Evolutionary conservation across 2,797 vertebrate species (phyloP).

Genomic region (Acestrorhynchus altus): DNA sequence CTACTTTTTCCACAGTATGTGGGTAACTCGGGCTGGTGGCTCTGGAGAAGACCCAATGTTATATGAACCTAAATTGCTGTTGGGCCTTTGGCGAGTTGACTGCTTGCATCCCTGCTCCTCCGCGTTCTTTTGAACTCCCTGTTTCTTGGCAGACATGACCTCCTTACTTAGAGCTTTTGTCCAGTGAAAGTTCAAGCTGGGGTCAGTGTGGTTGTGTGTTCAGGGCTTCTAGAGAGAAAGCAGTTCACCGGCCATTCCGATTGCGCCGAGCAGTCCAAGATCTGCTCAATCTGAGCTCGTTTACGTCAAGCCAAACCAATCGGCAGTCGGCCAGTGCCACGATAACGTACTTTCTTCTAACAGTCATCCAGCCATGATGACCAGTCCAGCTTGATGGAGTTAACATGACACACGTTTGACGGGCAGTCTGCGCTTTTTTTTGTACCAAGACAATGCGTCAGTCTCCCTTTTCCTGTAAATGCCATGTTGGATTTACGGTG

Average conservation of each 20-base stretch:
- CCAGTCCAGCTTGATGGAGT: background rate
- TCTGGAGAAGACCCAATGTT: background rate
- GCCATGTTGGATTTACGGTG: slow-evolving; percentile 36
- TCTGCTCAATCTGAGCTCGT: slow-evolving; percentile 24
- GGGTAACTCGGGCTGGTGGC: background rate
- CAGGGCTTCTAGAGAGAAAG: slow-evolving; percentile 13
- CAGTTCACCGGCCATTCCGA: slow-evolving; percentile 2
- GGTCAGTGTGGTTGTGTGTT: slow-evolving; percentile 45
- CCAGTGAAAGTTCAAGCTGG: slow-evolving; percentile 50
- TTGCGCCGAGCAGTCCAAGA: slow-evolving; percentile 15
- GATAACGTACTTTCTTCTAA: slow-evolving; percentile 21
- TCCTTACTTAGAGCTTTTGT: slow-evolving; percentile 43
- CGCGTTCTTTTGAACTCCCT: slow-evolving; percentile 7
- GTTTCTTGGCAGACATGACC: slow-evolving; percentile 29
- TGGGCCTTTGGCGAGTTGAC: background rate
- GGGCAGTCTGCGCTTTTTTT: background rate
- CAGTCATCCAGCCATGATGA: slow-evolving; percentile 12
- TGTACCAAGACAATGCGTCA: background rate
- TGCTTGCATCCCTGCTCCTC: background rate
- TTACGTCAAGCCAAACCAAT: slow-evolving; percentile 36
- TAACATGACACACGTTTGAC: slow-evolving; percentile 31
- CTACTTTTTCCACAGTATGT: slow-evolving; percentile 1
- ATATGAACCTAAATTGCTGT: slow-evolving; percentile 1
- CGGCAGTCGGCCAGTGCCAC: background rate
- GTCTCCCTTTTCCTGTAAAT: slow-evolving; percentile 36